Percentiles rank a stretch among this genome's conserved stretches.
Evolutionary conservation across 2,888 invertebrate genomes (phyloP).

Genomic region (Harpalus rufipes): DNA sequence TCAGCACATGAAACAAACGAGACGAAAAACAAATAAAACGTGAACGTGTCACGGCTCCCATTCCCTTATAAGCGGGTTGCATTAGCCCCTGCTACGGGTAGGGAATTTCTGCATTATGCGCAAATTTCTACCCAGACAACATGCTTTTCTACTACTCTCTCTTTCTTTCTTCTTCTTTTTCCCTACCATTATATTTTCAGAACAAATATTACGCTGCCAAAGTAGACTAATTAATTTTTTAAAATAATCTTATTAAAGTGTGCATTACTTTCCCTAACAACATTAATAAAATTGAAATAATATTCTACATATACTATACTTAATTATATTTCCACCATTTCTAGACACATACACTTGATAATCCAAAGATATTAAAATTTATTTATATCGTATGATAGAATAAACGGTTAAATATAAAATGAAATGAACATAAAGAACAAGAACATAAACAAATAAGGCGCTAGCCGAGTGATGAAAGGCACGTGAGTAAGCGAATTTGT

Average conservation of each 20-base stretch:
- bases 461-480: no score
- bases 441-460: no score
- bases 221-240: slow-evolving; percentile 3
- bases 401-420: no score
- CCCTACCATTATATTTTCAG: neutral
- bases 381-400: no score
- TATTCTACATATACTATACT: neutral
- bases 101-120: slow-evolving; percentile 36
- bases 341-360: neutral
- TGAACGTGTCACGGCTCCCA: slow-evolving; percentile 50
- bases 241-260: neutral
- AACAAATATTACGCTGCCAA: slow-evolving; percentile 2
- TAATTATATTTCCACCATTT: neutral
- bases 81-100: slow-evolving; percentile 19
- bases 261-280: neutral
- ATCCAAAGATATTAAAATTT: no score
- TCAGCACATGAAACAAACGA: slow-evolving; percentile 66
- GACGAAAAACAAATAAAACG: slow-evolving; percentile 62
- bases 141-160: slow-evolving; percentile 22
- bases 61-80: slow-evolving; percentile 38
- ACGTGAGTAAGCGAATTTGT: no score
- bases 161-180: slow-evolving; percentile 20
- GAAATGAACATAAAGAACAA: no score
- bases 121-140: slow-evolving; percentile 32
- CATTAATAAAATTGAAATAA: neutral